A percentile compares a stretch with the other conserved stretches of the same genome.
Conservation (phyloP, 2,888 invertebrate species). For the Hydroisotoma schaefferi region DNA sequence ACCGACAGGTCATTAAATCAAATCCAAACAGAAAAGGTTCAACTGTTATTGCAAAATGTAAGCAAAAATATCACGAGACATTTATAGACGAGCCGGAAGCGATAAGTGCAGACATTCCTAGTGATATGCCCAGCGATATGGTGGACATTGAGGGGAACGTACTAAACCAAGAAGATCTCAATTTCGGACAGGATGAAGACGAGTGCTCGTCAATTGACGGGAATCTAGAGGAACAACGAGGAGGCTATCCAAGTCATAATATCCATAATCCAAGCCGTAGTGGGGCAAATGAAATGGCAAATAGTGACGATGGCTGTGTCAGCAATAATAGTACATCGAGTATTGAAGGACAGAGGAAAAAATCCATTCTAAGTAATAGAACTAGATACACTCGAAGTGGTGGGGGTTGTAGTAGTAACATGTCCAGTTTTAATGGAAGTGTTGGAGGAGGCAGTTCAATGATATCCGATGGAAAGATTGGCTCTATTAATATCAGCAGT, state of each 20-base stretch:
- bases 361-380: constrained; percentile 5
- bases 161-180: constrained; percentile 18
- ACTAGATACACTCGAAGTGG: background rate
- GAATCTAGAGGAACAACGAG: background rate
- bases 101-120: constrained; percentile 25
- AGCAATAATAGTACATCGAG: background rate
- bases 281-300: background rate
- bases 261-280: background rate
- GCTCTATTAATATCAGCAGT: constrained; percentile 27
- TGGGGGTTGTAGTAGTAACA: background rate
- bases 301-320: background rate
- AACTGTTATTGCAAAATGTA: too few relatives aligned
- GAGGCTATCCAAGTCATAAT: too few relatives aligned
- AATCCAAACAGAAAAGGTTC: too few relatives aligned
- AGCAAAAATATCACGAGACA: background rate
- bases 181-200: constrained; percentile 31
- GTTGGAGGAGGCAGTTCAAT: constrained; percentile 27
- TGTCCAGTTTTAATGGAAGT: constrained; percentile 16
- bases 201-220: constrained; percentile 18
- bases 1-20: too few relatives aligned
- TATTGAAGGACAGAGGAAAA: constrained; percentile 6
- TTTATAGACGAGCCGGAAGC: background rate
- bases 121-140: constrained; percentile 42
- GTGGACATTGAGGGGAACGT: constrained; percentile 41
- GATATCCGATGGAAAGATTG: constrained; percentile 40